These are phyloP conservation scores for Neelides sp. DNA, from an alignment of 1,140 invertebrate genomes.

Conservation along the genomic window DNA sequence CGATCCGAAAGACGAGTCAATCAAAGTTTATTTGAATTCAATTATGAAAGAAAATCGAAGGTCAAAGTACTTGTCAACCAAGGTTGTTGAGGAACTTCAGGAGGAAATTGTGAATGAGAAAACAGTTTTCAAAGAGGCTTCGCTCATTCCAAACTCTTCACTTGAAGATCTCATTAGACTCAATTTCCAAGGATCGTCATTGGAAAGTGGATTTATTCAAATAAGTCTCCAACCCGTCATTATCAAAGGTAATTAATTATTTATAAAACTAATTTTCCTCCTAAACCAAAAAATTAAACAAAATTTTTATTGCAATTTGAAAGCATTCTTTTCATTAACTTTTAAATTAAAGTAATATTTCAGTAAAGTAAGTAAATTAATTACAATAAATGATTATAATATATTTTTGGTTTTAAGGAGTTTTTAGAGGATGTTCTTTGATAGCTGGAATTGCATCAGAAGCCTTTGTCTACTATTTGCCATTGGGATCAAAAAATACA, in stretches of 20 bases:
- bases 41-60: slow-evolving; percentile 23
- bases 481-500: slow-evolving; percentile 17
- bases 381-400: slow-evolving; percentile 3
- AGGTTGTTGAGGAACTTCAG: slow-evolving; percentile 23
- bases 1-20: slow-evolving; percentile 22
- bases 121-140: slow-evolving; percentile 3
- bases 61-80: background rate
- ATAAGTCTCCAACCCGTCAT: slow-evolving; percentile 16
- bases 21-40: slow-evolving; percentile 21
- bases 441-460: slow-evolving; percentile 45
- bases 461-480: slow-evolving; percentile 47
- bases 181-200: background rate
- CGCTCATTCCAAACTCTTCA: background rate
- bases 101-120: slow-evolving; percentile 21
- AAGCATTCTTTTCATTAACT: background rate
- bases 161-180: slow-evolving; percentile 27
- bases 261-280: background rate
- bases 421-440: slow-evolving; percentile 35
- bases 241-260: slow-evolving; percentile 18
- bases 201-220: slow-evolving; percentile 9
- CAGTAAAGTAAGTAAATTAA: background rate
- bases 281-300: background rate
- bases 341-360: background rate
- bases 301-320: background rate
- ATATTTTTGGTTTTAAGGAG: slow-evolving; percentile 15